Evolutionary conservation across 2,113 vertebrate genomes (phyloP).

Genomic region (Epinephelus moara): DNA sequence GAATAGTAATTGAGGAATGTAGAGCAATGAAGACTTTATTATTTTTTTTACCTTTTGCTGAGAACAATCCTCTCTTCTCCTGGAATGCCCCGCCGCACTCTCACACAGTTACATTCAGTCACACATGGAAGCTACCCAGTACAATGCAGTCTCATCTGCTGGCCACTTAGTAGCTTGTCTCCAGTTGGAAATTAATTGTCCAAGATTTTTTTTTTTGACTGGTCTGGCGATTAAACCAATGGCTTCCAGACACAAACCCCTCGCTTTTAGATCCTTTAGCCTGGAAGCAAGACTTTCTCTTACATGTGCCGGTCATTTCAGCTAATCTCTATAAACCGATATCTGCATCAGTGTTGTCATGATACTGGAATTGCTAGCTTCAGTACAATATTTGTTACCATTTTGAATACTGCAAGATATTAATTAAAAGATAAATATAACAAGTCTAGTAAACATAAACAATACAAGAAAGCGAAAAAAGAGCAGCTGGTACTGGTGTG

Average conservation of each 20-base stretch:
- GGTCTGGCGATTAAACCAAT: constrained; percentile 4
- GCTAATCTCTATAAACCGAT: no score
- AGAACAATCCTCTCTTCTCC: constrained; percentile 31
- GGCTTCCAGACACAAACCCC: background rate
- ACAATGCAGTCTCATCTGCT: constrained; percentile 25
- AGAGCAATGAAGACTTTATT: constrained; percentile 23
- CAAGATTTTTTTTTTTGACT: constrained; percentile 7
- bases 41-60: background rate
- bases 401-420: no score
- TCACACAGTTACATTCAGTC: background rate
- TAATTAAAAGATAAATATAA: no score
- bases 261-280: background rate
- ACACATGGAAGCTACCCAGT: constrained; percentile 9
- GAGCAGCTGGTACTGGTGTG: no score
- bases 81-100: background rate
- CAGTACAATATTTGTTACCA: no score
- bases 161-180: background rate
- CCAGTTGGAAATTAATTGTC: constrained; percentile 13
- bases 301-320: no score
- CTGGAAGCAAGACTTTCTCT: background rate
- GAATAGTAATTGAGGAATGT: constrained; percentile 67
- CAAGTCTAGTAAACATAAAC: no score
- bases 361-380: no score
- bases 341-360: no score
- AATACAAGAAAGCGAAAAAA: no score